A percentile compares a stretch with the other conserved stretches of the same genome.
Conservation (phyloP, 2,888 invertebrate genomes). For the Iphiclides podalirius region DNA sequence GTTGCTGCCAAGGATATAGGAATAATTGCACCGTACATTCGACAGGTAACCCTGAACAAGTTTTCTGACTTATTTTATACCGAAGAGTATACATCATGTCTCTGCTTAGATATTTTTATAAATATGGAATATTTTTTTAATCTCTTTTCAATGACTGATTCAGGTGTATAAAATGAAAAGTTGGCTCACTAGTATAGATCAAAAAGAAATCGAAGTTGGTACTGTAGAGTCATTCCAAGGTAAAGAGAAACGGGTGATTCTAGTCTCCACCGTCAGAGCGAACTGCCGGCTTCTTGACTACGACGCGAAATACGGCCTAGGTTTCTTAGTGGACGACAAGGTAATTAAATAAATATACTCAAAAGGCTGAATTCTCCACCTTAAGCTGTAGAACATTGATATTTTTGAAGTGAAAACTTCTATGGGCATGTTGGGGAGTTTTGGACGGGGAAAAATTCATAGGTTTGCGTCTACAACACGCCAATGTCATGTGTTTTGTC, state of each 20-base stretch:
- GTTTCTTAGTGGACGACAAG: slow-evolving; percentile 76
- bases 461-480: too few species aligned
- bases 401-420: too few species aligned
- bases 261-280: slow-evolving; percentile 90
- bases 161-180: slow-evolving; percentile 72
- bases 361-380: too few species aligned
- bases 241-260: slow-evolving; percentile 89
- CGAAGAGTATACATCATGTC: too few species aligned
- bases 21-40: slow-evolving; percentile 94
- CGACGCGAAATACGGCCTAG: slow-evolving; percentile 76
- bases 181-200: slow-evolving; percentile 48
- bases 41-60: slow-evolving; percentile 86
- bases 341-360: slow-evolving; percentile 33
- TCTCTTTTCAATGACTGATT: too few species aligned
- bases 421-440: too few species aligned
- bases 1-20: slow-evolving; percentile 86
- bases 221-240: slow-evolving; percentile 95
- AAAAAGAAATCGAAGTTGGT: slow-evolving; percentile 82
- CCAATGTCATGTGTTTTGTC: too few species aligned
- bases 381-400: too few species aligned
- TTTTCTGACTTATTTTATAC: neutral
- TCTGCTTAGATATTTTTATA: too few species aligned
- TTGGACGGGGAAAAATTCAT: too few species aligned
- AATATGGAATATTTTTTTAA: too few species aligned
- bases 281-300: slow-evolving; percentile 62